Evolutionary conservation across 2,797 vertebrate genomes (phyloP).

Genomic region (Anas georgica): DNA sequence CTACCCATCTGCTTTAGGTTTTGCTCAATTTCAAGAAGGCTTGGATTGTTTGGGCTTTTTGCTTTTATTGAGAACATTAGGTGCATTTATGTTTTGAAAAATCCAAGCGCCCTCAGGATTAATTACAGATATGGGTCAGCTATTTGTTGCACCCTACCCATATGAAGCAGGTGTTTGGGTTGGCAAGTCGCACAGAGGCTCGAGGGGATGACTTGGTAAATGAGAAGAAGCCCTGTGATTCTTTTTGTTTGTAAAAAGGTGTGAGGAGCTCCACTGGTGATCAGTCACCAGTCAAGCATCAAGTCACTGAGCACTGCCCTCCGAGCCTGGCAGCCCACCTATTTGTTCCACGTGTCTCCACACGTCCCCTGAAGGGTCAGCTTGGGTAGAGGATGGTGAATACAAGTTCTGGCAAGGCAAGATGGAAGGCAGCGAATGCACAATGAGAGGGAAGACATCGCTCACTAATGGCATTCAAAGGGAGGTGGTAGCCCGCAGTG

Average conservation of each 20-base stretch:
- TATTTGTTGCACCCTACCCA: constrained; percentile 13
- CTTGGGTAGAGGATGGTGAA: not conserved
- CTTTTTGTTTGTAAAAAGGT: not conserved
- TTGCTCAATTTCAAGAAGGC: constrained; percentile 10
- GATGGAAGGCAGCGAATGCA: not conserved
- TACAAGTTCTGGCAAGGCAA: not conserved
- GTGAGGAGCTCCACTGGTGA: not conserved
- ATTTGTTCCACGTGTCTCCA: rapidly evolving
- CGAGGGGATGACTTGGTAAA: not conserved
- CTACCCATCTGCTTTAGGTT: constrained; percentile 60
- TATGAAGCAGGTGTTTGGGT: constrained; percentile 33
- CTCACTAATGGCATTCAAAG: not conserved
- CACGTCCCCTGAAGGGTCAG: not conserved
- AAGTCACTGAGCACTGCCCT: no score
- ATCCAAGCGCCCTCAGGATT: constrained; percentile 15
- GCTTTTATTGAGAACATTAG: not conserved
- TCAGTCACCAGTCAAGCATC: not conserved
- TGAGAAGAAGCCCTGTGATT: not conserved
- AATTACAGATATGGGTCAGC: constrained; percentile 20
- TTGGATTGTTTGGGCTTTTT: constrained; percentile 22
- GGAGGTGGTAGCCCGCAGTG: not conserved
- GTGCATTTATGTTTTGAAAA: constrained; percentile 23
- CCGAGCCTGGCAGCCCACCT: not conserved
- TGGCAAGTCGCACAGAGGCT: constrained; percentile 13
- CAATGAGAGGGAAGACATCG: not conserved